Conservation (phyloP, 2,888 invertebrate genomes). For the Nymphalis urticae region DNA sequence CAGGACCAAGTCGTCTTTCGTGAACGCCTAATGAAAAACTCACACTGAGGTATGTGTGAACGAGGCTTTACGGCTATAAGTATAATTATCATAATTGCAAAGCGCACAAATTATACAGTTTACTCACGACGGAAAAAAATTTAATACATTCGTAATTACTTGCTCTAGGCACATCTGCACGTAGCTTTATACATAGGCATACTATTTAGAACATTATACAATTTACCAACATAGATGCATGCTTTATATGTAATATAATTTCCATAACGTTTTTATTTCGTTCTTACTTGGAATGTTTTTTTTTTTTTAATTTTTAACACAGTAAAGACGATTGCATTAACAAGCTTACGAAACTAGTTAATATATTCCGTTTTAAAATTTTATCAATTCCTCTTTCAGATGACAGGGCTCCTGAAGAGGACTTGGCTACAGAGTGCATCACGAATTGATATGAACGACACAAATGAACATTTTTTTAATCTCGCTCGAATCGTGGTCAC, state of each 20-base stretch:
- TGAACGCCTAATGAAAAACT: conserved; percentile 75
- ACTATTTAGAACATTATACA: not conserved
- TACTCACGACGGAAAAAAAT: not conserved
- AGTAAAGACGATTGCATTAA: too few relatives aligned
- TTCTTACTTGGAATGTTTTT: not conserved
- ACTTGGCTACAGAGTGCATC: conserved; percentile 70
- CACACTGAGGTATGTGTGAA: conserved; percentile 68
- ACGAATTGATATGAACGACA: conserved; percentile 65
- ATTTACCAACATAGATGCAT: not conserved
- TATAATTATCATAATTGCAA: conserved; percentile 46
- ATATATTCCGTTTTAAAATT: too few relatives aligned
- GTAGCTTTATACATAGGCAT: conserved; percentile 2
- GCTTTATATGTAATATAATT: not conserved
- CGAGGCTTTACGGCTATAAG: conserved; percentile 48
- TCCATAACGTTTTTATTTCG: not conserved
- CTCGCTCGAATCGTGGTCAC: conserved; percentile 59
- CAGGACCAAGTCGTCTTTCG: conserved; percentile 81
- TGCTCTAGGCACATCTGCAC: not conserved
- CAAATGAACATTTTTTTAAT: conserved; percentile 52
- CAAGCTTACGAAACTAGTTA: too few relatives aligned
- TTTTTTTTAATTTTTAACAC: not conserved
- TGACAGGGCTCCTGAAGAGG: conserved; percentile 77
- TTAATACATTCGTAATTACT: conserved; percentile 1
- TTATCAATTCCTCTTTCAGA: conserved; percentile 56
- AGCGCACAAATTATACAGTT: conserved; percentile 17